Evolutionary conservation across 2,888 invertebrate species (phyloP).

Genomic region (Aradus depressus): DNA sequence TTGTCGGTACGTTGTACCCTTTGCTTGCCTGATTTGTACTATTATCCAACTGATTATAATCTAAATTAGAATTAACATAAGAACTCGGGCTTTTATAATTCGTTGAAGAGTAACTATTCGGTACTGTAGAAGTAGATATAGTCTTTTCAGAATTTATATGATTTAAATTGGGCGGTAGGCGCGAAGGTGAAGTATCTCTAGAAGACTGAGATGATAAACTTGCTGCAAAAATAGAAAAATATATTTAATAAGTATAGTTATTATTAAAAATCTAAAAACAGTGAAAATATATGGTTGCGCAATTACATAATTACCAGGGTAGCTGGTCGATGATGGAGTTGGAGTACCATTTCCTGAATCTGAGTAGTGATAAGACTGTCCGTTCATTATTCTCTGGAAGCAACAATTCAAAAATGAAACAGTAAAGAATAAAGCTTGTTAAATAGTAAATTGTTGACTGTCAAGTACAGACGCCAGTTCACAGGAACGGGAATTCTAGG

Average conservation of each 20-base stretch:
- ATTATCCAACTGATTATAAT: slow-evolving; percentile 7
- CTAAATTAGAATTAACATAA: slow-evolving; percentile 10
- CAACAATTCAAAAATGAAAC: too few species aligned
- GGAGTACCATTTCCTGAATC: slow-evolving; percentile 28
- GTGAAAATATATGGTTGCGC: not conserved
- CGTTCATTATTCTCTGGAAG: slow-evolving; percentile 28
- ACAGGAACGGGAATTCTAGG: too few species aligned
- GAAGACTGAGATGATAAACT: slow-evolving; percentile 40
- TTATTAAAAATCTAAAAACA: not conserved
- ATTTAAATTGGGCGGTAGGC: slow-evolving; percentile 23
- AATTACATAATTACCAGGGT: slow-evolving; percentile 24
- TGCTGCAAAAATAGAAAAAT: slow-evolving; percentile 32
- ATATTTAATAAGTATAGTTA: not conserved
- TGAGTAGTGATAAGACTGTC: slow-evolving; percentile 27
- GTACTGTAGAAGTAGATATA: slow-evolving; percentile 10
- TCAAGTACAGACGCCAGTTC: too few species aligned
- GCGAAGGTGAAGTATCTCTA: slow-evolving; percentile 39
- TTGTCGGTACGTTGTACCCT: too few species aligned
- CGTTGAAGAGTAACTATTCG: slow-evolving; percentile 7
- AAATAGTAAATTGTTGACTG: too few species aligned
- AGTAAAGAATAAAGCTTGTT: too few species aligned
- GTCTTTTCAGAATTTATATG: slow-evolving; percentile 23
- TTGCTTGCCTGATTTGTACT: too few species aligned
- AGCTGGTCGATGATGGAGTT: slow-evolving; percentile 29
- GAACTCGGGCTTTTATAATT: slow-evolving; percentile 11